A percentile compares a stretch with the other conserved stretches of the same genome.
Evolutionary conservation across 1,140 invertebrate species (phyloP).

Genomic region (Drosophila repleta): DNA sequence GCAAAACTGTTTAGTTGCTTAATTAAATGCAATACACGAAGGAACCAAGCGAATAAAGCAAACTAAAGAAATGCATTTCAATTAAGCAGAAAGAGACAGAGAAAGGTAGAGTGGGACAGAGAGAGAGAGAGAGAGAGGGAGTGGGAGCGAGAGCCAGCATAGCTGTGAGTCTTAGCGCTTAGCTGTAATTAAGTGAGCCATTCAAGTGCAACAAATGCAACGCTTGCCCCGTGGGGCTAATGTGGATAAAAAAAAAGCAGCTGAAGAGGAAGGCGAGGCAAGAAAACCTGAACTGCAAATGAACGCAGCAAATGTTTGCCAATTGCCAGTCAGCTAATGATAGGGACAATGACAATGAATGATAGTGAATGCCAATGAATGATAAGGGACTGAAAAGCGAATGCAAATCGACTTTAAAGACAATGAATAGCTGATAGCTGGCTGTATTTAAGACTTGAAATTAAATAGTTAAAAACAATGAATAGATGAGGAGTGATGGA

Average conservation of each 20-base stretch:
- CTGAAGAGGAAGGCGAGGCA: no score
- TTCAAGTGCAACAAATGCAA: slow-evolving; percentile 22
- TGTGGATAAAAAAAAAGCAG: not conserved
- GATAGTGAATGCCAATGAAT: not conserved
- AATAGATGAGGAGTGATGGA: no score
- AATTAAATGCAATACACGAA: slow-evolving; percentile 52
- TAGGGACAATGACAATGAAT: not conserved
- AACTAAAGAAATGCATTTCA: slow-evolving; percentile 55
- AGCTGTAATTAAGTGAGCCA: slow-evolving; percentile 49
- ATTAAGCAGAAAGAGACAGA: slow-evolving; percentile 20
- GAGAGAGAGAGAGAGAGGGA: not conserved
- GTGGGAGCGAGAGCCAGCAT: not conserved
- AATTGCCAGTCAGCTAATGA: slow-evolving; percentile 12
- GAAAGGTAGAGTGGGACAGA: not conserved
- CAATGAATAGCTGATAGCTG: not conserved
- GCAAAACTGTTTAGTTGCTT: slow-evolving; percentile 45
- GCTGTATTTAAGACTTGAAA: no score
- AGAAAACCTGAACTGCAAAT: not conserved
- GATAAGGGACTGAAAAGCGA: not conserved
- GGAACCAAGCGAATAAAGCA: slow-evolving; percentile 24
- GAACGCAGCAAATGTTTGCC: slow-evolving; percentile 10
- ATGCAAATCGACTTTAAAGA: no score
- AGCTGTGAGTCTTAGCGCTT: slow-evolving; percentile 12
- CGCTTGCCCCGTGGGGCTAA: slow-evolving; percentile 1
- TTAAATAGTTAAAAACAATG: no score